Evolutionary conservation across 2,888 invertebrate species (phyloP).

Genomic region (Rhorus exstirpatorius): DNA sequence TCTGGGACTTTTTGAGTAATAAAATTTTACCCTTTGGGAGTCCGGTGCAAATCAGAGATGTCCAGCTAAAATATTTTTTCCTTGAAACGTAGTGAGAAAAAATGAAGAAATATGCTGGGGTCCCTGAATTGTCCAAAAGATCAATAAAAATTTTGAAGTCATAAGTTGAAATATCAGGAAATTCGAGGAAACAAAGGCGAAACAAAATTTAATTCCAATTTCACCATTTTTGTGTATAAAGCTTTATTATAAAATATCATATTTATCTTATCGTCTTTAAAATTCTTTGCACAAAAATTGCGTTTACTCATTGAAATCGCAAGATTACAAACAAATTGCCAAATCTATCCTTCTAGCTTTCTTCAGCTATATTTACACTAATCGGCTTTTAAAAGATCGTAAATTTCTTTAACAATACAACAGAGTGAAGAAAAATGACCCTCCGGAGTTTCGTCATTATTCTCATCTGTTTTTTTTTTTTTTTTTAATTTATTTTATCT

Average conservation of each 20-base stretch:
- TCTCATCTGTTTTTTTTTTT: not conserved
- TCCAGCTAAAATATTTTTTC: too few relatives aligned
- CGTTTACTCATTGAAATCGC: slow-evolving; percentile 11
- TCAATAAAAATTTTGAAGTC: too few relatives aligned
- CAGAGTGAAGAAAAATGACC: slow-evolving; percentile 8
- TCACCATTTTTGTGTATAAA: slow-evolving; percentile 60
- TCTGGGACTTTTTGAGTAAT: too few relatives aligned
- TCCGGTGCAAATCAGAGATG: too few relatives aligned
- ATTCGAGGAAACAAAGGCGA: not conserved
- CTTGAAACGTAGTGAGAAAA: too few relatives aligned
- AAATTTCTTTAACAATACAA: slow-evolving; percentile 20
- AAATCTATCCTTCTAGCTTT: not conserved
- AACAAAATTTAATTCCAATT: not conserved
- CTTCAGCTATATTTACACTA: slow-evolving; percentile 44
- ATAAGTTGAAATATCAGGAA: too few relatives aligned
- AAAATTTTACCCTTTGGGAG: too few relatives aligned
- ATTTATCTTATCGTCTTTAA: slow-evolving; percentile 49
- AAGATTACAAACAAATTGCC: slow-evolving; percentile 8
- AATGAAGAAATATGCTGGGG: not conserved
- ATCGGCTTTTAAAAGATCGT: slow-evolving; percentile 14
- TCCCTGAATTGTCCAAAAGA: not conserved
- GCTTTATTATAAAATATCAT: slow-evolving; percentile 72
- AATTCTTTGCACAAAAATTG: slow-evolving; percentile 51
- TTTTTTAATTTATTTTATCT: not conserved
- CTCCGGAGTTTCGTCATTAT: not conserved